These are phyloP conservation scores for Myiothlypis coronata DNA, from an alignment of 2,797 vertebrate species.

Conservation along the genomic window DNA sequence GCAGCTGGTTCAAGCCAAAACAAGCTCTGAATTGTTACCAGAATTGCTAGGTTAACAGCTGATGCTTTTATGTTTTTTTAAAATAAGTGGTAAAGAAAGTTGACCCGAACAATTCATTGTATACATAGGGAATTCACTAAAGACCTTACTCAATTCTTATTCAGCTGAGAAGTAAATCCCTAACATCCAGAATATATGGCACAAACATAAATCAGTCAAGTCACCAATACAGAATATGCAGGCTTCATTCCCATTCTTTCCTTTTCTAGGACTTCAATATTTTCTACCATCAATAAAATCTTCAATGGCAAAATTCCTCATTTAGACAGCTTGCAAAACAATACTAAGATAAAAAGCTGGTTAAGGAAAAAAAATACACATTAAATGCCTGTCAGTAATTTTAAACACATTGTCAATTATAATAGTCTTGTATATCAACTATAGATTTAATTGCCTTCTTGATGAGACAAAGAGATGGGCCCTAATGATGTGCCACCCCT, in stretches of 20 bases:
- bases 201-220: background rate
- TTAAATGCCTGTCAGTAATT: background rate
- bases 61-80: background rate
- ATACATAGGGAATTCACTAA: background rate
- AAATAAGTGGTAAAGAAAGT: background rate
- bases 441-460: background rate
- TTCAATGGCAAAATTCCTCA: background rate
- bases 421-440: background rate
- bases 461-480: background rate
- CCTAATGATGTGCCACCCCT: background rate
- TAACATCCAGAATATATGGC: background rate
- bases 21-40: background rate
- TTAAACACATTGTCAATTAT: background rate
- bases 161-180: background rate
- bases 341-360: background rate
- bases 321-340: background rate
- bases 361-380: background rate
- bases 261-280: background rate
- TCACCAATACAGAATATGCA: background rate
- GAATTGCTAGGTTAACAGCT: background rate
- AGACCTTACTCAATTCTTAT: background rate
- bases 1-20: background rate
- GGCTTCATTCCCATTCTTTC: background rate
- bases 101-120: background rate
- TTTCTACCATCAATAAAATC: background rate